Evolutionary conservation across 2,888 invertebrate genomes (phyloP), one percentile per base, ranked within the genome.

Genomic region (Rhynchonema sp.): DNA sequence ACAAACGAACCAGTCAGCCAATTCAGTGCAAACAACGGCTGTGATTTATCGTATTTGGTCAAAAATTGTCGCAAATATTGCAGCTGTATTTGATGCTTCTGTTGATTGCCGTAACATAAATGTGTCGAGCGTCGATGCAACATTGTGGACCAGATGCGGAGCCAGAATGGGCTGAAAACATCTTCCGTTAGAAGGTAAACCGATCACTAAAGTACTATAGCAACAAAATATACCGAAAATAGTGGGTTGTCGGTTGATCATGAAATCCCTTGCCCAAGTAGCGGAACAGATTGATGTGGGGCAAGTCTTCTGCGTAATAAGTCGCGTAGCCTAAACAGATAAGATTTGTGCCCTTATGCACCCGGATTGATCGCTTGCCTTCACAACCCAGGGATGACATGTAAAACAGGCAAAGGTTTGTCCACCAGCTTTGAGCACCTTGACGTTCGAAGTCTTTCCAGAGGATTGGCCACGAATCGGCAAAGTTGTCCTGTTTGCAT

Each of bases 261-360:
- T 65, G 63, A 63, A 75, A 76, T 0, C 76, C 75, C 28, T 69
- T 69, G 57, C 73, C 70, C 20, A 69, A 62, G 63, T 49, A 75
- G 55, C 70, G 72, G 66, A 75, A 76, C 25, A 74, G 69, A 58
- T 73, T 72, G 59, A 72, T 72, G 46, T 67, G 66, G 0, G 74
- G 74, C 23, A 72, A 71, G 61, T 76, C 76, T 64, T 76, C 76
- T 0, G 74, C 74, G 56, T 72, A 74, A 54, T 71, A 68, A n/a
- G 75, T 76, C 22, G 67, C 62, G 63, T 74, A 75, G 13, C 73
- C 66, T 3, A n/a, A n/a, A n/a, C n/a, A n/a, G n/a, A n/a, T n/a
- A n/a, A n/a, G n/a, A n/a, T n/a, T n/a, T n/a, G n/a, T n/a, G n/a
- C n/a, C n/a, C n/a, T n/a, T n/a, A n/a, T n/a, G n/a, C n/a, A n/a